These are phyloP conservation scores for Dryocosmus kuriphilus DNA, from an alignment of 2,888 invertebrate species.

Conservation along the genomic window DNA sequence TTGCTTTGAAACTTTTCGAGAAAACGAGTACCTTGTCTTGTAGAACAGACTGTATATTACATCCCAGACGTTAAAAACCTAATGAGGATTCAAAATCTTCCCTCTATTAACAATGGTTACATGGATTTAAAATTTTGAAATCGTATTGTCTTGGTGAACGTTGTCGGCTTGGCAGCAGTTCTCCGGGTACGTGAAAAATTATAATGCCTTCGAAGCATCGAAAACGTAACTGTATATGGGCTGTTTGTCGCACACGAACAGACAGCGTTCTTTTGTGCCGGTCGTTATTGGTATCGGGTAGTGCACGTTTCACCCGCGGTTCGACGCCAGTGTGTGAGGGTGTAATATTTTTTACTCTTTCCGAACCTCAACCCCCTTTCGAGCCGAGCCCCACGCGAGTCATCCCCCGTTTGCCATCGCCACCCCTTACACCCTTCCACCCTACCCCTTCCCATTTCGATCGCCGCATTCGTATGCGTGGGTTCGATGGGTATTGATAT, in stretches of 20 bases:
- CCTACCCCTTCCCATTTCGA: conserved; percentile 51
- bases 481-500: conserved; percentile 78
- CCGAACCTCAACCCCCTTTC: conserved; percentile 62
- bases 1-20: too few species aligned
- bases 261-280: conserved; percentile 70
- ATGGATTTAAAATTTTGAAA: not conserved
- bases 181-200: conserved; percentile 61
- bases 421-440: conserved; percentile 56
- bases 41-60: too few species aligned
- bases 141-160: conserved; percentile 10
- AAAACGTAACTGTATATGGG: conserved; percentile 54
- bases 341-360: conserved; percentile 76
- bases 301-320: conserved; percentile 73
- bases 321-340: conserved; percentile 70
- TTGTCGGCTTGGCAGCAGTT: not conserved
- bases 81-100: too few species aligned
- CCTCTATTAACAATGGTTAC: too few species aligned
- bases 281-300: conserved; percentile 74
- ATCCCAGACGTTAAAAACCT: too few species aligned
- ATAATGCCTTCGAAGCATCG: conserved; percentile 63
- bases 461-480: conserved; percentile 76
- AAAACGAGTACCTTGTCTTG: too few species aligned
- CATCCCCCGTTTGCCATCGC: conserved; percentile 58
- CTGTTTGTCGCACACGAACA: conserved; percentile 68
- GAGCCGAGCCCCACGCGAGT: conserved; percentile 50